phyloP scores from a whole-genome alignment of 2,797 vertebrate species.

The Zalophus californianus region DNA sequence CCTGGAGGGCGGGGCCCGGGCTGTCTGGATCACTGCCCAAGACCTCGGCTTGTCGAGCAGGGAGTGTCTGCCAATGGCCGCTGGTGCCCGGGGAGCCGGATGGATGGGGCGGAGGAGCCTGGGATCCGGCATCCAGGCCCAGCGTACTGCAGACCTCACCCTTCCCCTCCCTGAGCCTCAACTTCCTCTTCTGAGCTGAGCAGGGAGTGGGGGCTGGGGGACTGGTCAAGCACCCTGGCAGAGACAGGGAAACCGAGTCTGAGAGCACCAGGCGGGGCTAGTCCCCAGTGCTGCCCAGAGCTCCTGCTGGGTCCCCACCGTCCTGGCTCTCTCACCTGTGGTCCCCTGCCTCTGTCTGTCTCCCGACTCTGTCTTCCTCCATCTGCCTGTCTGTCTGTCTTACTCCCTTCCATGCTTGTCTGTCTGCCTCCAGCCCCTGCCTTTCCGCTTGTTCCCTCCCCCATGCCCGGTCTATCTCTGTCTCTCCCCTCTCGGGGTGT shows the following conservation, averaged over 20 bases:
- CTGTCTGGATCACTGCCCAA: not conserved
- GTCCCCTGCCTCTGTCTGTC: not conserved
- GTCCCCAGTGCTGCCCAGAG: not conserved
- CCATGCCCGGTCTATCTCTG: constrained; percentile 68
- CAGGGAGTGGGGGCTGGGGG: not conserved
- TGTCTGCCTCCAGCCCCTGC: constrained; percentile 79
- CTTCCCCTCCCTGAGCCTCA: not conserved
- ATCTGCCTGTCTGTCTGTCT: not conserved
- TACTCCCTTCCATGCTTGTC: constrained; percentile 65
- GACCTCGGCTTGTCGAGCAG: not conserved
- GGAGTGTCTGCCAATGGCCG: not conserved
- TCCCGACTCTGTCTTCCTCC: not conserved
- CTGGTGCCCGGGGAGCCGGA: not conserved
- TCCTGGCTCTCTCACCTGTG: not conserved
- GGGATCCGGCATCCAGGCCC: not conserved
- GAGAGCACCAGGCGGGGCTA: not conserved
- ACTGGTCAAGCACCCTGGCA: not conserved
- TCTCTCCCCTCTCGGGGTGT: not conserved
- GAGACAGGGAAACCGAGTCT: not conserved
- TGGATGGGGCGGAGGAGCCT: not conserved
- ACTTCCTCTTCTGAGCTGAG: not conserved
- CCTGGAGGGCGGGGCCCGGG: not conserved
- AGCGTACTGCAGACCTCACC: not conserved
- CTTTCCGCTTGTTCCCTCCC: constrained; percentile 65
- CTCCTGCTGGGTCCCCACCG: not conserved